Evolutionary conservation across 2,888 invertebrate genomes (phyloP).

Genomic region (Hipparchia semele): DNA sequence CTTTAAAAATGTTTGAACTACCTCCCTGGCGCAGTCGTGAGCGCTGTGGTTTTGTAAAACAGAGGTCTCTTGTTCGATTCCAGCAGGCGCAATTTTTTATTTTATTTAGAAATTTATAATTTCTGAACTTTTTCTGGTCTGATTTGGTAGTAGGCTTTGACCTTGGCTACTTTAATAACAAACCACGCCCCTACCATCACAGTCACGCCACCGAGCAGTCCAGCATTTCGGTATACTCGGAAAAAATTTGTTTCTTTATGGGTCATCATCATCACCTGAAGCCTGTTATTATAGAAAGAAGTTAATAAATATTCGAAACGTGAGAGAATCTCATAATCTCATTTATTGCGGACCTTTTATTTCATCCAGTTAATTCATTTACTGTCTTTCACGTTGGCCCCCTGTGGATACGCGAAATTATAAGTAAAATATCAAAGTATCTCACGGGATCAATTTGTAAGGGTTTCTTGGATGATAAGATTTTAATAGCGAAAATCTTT

Average conservation of each 20-base stretch:
- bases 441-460: conserved; percentile 29
- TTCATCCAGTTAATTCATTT: conserved; percentile 38
- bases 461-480: conserved; percentile 21
- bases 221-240: too few species aligned
- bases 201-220: too few species aligned
- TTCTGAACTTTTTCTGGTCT: too few species aligned
- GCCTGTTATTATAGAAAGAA: conserved; percentile 1
- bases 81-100: too few species aligned
- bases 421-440: conserved; percentile 35
- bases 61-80: too few species aligned
- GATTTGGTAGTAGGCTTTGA: too few species aligned
- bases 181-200: too few species aligned
- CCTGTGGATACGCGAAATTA: conserved; percentile 28
- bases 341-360: conserved; percentile 32
- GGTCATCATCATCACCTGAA: background rate
- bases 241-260: background rate
- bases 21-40: too few species aligned
- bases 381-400: conserved; percentile 34
- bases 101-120: too few species aligned
- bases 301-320: conserved; percentile 10
- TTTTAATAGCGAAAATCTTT: conserved; percentile 12
- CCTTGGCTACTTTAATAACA: too few species aligned
- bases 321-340: conserved; percentile 24
- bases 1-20: background rate
- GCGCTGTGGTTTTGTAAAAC: too few species aligned